Percentiles rank a stretch among this genome's conserved stretches.
Evolutionary conservation across 2,888 invertebrate genomes (phyloP).

Genomic region (Acleris cristana): DNA sequence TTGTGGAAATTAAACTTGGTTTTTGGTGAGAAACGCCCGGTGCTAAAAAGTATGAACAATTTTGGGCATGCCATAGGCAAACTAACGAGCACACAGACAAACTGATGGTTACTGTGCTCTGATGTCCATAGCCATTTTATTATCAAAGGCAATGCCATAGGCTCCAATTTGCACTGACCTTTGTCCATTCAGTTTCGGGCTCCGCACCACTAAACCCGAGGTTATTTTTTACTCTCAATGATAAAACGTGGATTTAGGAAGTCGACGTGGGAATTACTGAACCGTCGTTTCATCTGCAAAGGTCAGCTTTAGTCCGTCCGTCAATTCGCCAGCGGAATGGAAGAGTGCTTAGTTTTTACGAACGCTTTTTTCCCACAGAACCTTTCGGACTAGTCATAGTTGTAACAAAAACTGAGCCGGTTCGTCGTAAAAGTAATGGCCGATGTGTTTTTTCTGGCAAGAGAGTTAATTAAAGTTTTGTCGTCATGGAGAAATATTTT

Average conservation of each 20-base stretch:
- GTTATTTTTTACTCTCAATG: constrained; percentile 25
- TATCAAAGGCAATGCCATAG: constrained; percentile 3
- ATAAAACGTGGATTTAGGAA: constrained; percentile 25
- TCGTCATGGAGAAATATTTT: constrained; percentile 25
- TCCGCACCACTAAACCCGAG: constrained; percentile 17
- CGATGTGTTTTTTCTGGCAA: constrained; percentile 4
- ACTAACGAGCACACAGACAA: no score
- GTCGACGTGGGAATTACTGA: constrained; percentile 34
- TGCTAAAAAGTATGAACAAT: no score
- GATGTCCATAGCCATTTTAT: no score
- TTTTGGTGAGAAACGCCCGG: no score
- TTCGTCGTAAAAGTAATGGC: background rate
- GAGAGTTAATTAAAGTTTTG: constrained; percentile 22
- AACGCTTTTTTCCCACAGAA: constrained; percentile 15
- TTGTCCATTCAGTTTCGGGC: constrained; percentile 44
- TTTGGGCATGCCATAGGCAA: fast-evolving
- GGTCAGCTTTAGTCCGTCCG: constrained; percentile 8
- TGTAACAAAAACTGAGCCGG: no score
- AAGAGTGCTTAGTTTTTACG: constrained; percentile 28
- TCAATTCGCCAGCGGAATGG: constrained; percentile 25
- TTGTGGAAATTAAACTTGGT: no score
- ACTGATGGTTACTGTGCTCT: no score
- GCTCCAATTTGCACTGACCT: constrained; percentile 40
- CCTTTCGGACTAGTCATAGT: background rate
- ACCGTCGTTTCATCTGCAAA: constrained; percentile 24